Base-by-base conservation (phyloP, 1,140 invertebrate species). In the Oppia nitens region DNA sequence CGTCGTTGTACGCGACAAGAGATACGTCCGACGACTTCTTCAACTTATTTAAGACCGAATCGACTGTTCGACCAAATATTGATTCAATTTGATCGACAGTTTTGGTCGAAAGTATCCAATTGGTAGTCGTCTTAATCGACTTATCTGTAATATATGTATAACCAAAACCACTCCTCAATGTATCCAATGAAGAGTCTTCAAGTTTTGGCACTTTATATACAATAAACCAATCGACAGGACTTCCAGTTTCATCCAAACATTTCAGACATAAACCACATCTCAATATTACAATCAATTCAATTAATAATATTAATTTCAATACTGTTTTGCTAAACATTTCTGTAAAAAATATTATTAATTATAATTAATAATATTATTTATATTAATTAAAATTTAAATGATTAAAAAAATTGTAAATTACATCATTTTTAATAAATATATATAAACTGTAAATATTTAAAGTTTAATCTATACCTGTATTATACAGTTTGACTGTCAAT, bases 151-250 rank as follows among this genome's bases (percentile, higher is more conserved):
- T 51, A 32, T 59, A 64, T 14, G 57, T 52, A 60, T 64, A 64
- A n/a, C 47, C 58, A 32, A 24, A 57, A 14, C 63, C 63, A 40
- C 28, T 45, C 21, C 17, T n/a, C 11, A 64, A 17, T n/a, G 40
- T 11, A 23, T 17, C 29, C 28, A 52, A 47, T 23, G 24, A 3
- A n/a, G 26, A 47, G 24, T 29, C 49, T 53, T 62, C 55, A 17
- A 65, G 47, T 60, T 61, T 61, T 24, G 65, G 65, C 23, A 66
- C n/a, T 60, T 66, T 66, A 28, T 66, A 66, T 2, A 51, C 60
- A 27, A 66, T 55, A 59, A 26, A 66, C 60, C 60, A 63, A 53
- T 64, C 63, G 2, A 63, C 57, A 4, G 21, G 2, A 6, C 58
- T 24, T 9, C 52, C 58, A 21, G 59, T 26, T 20, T 64, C 63